A percentile compares a stretch with the other conserved stretches of the same genome.
phyloP scores from a whole-genome alignment of 2,113 vertebrate genomes.

The Lanius ludovicianus region DNA sequence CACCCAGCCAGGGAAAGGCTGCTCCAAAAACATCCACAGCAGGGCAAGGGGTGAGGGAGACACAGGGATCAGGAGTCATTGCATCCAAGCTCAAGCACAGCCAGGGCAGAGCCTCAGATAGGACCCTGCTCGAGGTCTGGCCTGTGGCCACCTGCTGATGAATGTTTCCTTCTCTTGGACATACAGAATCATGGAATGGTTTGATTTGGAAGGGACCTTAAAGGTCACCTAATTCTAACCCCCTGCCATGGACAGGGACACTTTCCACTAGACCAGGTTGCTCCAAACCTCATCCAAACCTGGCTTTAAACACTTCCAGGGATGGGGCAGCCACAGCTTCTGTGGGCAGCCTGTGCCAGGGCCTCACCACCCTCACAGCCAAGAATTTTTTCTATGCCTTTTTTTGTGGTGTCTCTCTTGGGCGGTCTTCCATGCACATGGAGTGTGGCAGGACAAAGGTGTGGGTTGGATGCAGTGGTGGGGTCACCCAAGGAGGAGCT shows the following conservation, averaged over 20 bases:
- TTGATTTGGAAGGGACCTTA: neutral
- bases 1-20: neutral
- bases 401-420: neutral
- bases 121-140: neutral
- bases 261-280: accelerated
- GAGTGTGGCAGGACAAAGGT: neutral
- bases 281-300: accelerated
- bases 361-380: accelerated
- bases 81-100: neutral
- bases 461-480: neutral
- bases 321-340: neutral
- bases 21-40: neutral
- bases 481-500: neutral
- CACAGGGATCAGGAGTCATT: neutral
- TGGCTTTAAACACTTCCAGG: neutral
- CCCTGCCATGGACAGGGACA: neutral
- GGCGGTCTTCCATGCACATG: neutral
- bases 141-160: neutral
- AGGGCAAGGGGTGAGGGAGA: neutral
- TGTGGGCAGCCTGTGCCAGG: neutral
- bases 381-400: neutral
- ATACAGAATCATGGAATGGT: neutral
- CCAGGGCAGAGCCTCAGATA: neutral
- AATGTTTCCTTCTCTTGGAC: neutral
- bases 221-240: neutral